Evolutionary conservation across 2,888 invertebrate species (phyloP).

Genomic region (Agrotis puta): DNA sequence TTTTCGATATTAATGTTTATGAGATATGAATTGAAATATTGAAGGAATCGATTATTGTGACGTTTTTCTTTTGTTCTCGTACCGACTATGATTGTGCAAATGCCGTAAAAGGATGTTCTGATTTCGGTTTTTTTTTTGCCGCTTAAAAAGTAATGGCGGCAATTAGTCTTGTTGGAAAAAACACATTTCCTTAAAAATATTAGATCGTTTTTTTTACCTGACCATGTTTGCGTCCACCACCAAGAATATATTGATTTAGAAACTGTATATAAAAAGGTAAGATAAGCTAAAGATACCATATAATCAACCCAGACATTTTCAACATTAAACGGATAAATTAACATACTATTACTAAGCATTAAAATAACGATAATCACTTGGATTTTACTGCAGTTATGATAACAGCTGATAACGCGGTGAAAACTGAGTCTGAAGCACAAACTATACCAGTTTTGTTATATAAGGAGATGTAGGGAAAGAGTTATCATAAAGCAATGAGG

Average conservation of each 20-base stretch:
- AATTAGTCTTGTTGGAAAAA: slow-evolving; percentile 8
- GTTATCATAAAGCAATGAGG: slow-evolving; percentile 19
- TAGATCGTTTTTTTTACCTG: not conserved
- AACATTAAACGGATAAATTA: slow-evolving; percentile 32
- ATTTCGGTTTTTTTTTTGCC: slow-evolving; percentile 27
- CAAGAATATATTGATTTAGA: not conserved
- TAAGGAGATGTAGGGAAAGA: slow-evolving; percentile 17
- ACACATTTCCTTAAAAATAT: not conserved
- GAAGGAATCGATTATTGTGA: slow-evolving; percentile 35
- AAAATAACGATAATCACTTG: slow-evolving; percentile 34
- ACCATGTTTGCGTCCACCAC: no score
- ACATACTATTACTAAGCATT: slow-evolving; percentile 17
- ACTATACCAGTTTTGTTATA: slow-evolving; percentile 30
- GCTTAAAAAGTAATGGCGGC: slow-evolving; percentile 31
- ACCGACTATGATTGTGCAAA: slow-evolving; percentile 19
- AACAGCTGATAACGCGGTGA: slow-evolving; percentile 33
- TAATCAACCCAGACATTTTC: slow-evolving; percentile 24
- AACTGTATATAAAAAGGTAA: slow-evolving; percentile 5
- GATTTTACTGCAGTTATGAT: slow-evolving; percentile 36
- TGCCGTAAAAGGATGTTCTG: slow-evolving; percentile 43
- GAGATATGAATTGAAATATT: slow-evolving; percentile 60
- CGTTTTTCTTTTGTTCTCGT: slow-evolving; percentile 34
- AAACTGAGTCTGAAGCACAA: slow-evolving; percentile 1
- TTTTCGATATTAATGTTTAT: slow-evolving; percentile 59
- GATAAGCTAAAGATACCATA: not conserved